Conservation (phyloP, 2,797 vertebrate genomes). For the Uromys caudimaculatus region DNA sequence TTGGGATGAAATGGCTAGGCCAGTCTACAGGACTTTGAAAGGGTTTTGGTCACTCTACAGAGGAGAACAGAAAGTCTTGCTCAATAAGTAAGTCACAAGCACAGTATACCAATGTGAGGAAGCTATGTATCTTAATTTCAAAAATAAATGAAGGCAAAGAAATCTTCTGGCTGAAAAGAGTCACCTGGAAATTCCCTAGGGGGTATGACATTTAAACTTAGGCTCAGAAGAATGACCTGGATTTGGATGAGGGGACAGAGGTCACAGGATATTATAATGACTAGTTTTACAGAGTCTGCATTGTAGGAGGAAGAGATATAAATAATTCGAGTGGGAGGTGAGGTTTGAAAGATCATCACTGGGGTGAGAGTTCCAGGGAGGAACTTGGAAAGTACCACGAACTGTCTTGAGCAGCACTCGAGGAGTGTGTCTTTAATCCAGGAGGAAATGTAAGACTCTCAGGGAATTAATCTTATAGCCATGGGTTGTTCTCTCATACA, state of each 20-base stretch:
- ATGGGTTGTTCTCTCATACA: not conserved
- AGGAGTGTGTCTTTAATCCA: not conserved
- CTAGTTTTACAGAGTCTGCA: not conserved
- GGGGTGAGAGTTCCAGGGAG: not conserved
- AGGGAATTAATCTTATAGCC: constrained; percentile 21
- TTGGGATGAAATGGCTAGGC: not conserved
- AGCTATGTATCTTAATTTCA: not conserved
- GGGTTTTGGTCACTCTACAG: not conserved
- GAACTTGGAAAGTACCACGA: not conserved
- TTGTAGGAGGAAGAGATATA: not conserved
- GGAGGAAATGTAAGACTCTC: not conserved
- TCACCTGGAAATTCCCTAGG: not conserved
- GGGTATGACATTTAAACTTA: not conserved
- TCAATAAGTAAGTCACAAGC: not conserved
- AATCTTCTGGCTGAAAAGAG: not conserved
- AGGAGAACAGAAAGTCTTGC: not conserved
- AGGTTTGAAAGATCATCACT: not conserved
- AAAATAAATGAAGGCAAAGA: constrained; percentile 18
- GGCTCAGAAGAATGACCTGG: not conserved
- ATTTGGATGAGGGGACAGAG: not conserved
- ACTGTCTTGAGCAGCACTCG: not conserved
- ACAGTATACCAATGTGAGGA: not conserved
- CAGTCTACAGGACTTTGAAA: not conserved
- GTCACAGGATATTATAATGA: not conserved
- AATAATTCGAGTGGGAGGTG: constrained; percentile 4